Percentiles rank a stretch among this genome's conserved stretches.
Evolutionary conservation across 2,797 vertebrate genomes (phyloP).

Genomic region (Manis pentadactyla): DNA sequence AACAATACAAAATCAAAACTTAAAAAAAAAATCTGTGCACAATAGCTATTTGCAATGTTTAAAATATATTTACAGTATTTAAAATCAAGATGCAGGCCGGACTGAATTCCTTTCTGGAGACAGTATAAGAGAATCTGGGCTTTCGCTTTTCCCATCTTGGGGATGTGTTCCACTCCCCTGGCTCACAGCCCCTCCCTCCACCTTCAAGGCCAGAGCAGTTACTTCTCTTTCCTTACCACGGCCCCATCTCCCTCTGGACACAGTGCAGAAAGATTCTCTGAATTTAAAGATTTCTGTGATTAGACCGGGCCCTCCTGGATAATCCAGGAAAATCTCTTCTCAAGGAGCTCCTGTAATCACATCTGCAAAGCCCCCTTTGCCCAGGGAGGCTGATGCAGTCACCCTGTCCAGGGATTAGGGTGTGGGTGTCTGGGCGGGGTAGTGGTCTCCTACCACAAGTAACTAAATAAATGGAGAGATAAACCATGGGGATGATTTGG

Average conservation of each 20-base stretch:
- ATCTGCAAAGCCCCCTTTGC: background rate
- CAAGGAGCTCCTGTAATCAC: background rate
- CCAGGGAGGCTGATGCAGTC: accelerated
- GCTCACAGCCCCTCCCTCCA: accelerated
- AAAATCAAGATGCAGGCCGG: background rate
- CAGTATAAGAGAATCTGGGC: accelerated
- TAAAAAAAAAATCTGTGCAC: background rate
- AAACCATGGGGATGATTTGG: accelerated
- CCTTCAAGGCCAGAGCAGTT: background rate
- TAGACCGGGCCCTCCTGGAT: background rate
- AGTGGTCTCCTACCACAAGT: accelerated
- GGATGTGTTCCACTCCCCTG: background rate
- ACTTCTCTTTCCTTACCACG: background rate
- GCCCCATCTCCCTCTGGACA: background rate
- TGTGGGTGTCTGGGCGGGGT: accelerated
- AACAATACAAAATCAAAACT: background rate
- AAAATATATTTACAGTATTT: background rate
- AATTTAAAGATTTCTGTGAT: background rate
- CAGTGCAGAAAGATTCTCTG: no score
- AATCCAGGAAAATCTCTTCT: background rate
- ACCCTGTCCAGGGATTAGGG: background rate
- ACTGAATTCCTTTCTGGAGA: background rate
- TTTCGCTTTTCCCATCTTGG: background rate
- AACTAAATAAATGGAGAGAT: background rate
- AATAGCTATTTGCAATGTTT: background rate